Base-by-base conservation (phyloP, 2,888 invertebrate species). In the Macaria notata region DNA sequence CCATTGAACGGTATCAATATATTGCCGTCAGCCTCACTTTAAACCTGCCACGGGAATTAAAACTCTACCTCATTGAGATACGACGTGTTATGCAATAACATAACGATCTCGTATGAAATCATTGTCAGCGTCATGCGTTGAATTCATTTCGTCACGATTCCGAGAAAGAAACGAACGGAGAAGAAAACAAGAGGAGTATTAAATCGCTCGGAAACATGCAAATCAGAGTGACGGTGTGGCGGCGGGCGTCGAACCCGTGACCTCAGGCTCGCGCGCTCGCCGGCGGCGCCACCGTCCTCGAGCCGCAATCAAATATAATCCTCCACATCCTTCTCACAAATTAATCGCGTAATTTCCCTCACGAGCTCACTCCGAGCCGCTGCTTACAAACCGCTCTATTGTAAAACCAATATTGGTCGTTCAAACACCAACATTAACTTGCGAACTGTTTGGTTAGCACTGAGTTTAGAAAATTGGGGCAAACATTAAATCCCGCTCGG, bases 131-230 rank as follows among this genome's bases (percentile, higher is more conserved):
- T 70, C 69, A 68, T 72, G 75, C 67, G 67, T 72, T 72, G 67
- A 78, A 75, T 75, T 73, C 59, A 67, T 68, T 75, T 74, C 68
- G 76, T 78, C 79, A 80, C 76, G 81, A 73, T 73, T 76, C 76
- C 56, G 61, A 76, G 72, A 78, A 78, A 71, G 72, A 77, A 72
- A 72, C 66, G 65, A 69, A 62, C 62, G 68, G 66, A 76, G 75
- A 79, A 81, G 77, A 76, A 73, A 73, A 75, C 77, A 74, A 78
- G 73, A 70, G 70, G 73, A 73, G 73, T 77, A 77, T 75, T 72
- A 76, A 79, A 79, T 81, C 73, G 65, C 66, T 70, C 66, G 70
- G 73, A 71, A 73, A 81, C 78, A 84, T 83, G 83, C 83, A 85
- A 86, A 81, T 81, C 78, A 76, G 70, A 71, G 71, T 81, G 76